phyloP scores from a whole-genome alignment of 1,140 invertebrate genomes.

The Tetramorium simillimum region DNA sequence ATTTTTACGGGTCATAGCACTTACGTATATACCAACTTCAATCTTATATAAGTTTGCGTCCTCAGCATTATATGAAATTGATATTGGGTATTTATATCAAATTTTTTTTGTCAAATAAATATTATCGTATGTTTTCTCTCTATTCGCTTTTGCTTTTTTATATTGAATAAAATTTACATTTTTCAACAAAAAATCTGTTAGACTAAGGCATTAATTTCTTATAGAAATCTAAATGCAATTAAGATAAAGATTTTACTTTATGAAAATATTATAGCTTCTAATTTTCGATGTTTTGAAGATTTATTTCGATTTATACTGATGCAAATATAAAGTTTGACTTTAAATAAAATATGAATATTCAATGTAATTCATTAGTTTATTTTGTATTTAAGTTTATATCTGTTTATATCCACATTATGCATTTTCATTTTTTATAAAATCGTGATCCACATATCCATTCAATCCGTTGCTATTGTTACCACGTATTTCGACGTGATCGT shows the following conservation, averaged over 20 bases:
- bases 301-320: too few species aligned
- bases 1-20: slow-evolving; percentile 49
- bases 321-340: too few species aligned
- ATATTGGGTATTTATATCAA: background rate
- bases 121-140: background rate
- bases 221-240: background rate
- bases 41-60: background rate
- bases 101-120: background rate
- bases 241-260: background rate
- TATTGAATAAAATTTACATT: background rate
- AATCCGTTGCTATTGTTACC: background rate
- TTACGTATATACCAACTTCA: background rate
- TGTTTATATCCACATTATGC: too few species aligned
- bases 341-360: too few species aligned
- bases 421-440: background rate
- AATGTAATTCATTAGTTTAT: too few species aligned
- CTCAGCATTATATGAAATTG: background rate
- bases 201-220: background rate
- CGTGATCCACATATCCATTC: background rate
- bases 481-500: background rate
- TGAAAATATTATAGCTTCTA: background rate
- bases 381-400: too few species aligned
- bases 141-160: background rate
- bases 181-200: background rate
- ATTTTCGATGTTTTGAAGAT: background rate